Base-by-base conservation (phyloP, 2,113 vertebrate genomes). In the Silurus meridionalis region DNA sequence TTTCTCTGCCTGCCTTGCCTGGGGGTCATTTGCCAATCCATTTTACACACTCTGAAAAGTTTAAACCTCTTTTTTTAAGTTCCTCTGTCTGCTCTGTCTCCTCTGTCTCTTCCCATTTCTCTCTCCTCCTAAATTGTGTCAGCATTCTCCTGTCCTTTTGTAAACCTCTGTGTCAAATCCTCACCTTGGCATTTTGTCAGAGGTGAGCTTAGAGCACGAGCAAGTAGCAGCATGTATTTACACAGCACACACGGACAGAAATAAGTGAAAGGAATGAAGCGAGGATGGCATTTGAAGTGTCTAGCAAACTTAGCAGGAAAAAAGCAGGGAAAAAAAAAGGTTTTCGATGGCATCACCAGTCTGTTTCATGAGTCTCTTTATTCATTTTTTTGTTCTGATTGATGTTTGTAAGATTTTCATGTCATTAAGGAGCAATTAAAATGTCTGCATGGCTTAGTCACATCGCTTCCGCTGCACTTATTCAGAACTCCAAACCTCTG, bases 11-110 rank as follows among this genome's bases (percentile, higher is more conserved):
- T 93, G 90, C 92, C 90, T 92, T 88, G 93, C 94, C 94, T 94
- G 90, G 81, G 92, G 94, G 94, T 94, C 94, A 95, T 91, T 93
- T 94, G 93, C 94, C 94, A 93, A 93, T 92, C 93, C 90, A 87
- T 92, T 93, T 95, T 93, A 91, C 88, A 87, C 92, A 92, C 85
- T 55, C 52, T 58, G 11, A 77, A 93, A 94, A 94, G 90, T 93
- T 81, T 87, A 79, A 52, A 23, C 52, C 93, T 92, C 85, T 66
- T 85, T 89, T 92, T 92, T 92, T 91, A 37, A 37, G 37, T 37
- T 37, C 37, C 37, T 37, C 1, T 37, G 37, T 37, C 37, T 37
- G 37, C 37, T 37, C 37, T 37, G 37, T 37, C 37, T 87, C 91
- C 89, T 92, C 63, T 69, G 69, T 74, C 81, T 92, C 71, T 83